Conservation (phyloP, 2,888 invertebrate genomes). For the Hirudinaria manillensis region DNA sequence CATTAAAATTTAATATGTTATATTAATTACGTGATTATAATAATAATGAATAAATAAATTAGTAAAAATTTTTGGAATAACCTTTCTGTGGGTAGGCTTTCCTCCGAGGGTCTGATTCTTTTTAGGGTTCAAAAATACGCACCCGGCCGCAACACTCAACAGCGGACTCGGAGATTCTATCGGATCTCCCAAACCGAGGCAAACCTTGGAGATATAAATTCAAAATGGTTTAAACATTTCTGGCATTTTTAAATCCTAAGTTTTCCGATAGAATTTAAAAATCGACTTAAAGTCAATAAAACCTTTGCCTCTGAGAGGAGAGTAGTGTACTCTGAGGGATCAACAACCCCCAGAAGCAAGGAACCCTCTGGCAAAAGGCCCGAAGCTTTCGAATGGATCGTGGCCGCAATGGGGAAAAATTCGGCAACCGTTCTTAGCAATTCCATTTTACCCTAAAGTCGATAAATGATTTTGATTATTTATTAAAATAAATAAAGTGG, state of each 20-base stretch:
- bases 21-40: not conserved
- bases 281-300: not conserved
- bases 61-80: not conserved
- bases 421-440: conserved; percentile 3
- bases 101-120: conserved; percentile 24
- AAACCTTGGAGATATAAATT: conserved; percentile 26
- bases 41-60: not conserved
- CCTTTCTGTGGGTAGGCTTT: conserved; percentile 31
- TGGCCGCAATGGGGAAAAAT: conserved; percentile 8
- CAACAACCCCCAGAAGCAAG: conserved; percentile 1
- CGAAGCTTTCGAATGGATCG: conserved; percentile 6
- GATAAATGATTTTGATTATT: not conserved
- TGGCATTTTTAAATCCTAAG: not conserved
- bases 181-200: conserved; percentile 39
- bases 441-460: conserved; percentile 8
- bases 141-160: conserved; percentile 37
- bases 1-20: too few species aligned
- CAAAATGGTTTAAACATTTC: not conserved
- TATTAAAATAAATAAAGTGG: not conserved
- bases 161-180: conserved; percentile 38
- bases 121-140: conserved; percentile 38
- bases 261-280: not conserved
- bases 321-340: not conserved
- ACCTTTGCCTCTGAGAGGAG: conserved; percentile 18
- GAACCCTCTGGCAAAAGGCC: conserved; percentile 16